Percentiles rank a stretch among this genome's conserved stretches.
Conservation (phyloP, 2,113 vertebrate genomes). For the Drymodes brunneopygia region DNA sequence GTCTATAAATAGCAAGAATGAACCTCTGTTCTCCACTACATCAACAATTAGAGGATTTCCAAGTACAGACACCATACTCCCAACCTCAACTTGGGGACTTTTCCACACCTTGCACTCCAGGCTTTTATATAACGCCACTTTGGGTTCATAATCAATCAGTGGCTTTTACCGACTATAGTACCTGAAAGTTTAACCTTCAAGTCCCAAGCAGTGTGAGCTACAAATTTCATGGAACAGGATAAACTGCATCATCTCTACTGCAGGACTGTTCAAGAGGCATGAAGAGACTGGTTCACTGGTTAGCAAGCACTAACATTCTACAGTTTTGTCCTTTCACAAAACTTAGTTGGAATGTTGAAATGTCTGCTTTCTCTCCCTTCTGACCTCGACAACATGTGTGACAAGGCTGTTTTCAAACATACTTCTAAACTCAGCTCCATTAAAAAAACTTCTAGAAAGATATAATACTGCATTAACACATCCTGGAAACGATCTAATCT, state of each 20-base stretch:
- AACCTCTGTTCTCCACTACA: background rate
- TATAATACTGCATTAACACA: background rate
- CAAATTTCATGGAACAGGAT: background rate
- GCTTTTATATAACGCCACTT: background rate
- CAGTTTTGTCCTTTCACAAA: background rate
- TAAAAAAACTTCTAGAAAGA: background rate
- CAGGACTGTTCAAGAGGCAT: background rate
- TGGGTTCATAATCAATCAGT: background rate
- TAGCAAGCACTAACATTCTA: background rate
- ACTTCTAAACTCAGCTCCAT: background rate
- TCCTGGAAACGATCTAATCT: background rate
- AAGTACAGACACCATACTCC: background rate
- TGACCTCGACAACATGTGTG: background rate
- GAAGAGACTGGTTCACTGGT: background rate
- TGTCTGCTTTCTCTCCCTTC: background rate
- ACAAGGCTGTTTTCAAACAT: conserved; percentile 15
- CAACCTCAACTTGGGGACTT: background rate
- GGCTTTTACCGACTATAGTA: background rate
- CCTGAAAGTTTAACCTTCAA: background rate
- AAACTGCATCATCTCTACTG: background rate
- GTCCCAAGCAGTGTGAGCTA: background rate
- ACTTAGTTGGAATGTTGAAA: background rate
- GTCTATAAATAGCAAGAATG: background rate
- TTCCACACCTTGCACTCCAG: background rate
- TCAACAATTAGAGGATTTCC: background rate